Base-by-base conservation (phyloP, 2,113 vertebrate species). In the Acanthisitta chloris region DNA sequence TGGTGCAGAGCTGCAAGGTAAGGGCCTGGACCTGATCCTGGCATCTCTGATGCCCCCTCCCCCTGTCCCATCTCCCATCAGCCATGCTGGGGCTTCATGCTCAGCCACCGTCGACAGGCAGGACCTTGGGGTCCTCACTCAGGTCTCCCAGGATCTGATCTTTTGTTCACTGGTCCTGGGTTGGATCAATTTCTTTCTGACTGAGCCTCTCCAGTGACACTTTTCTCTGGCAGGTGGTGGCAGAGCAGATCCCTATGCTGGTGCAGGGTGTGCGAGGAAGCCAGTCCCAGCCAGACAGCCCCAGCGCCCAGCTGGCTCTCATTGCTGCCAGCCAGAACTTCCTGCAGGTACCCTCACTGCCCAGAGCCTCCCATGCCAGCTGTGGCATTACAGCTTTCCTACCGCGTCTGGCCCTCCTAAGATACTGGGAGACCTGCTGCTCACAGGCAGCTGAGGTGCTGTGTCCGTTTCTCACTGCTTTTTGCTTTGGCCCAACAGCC, bases 1-100 rank as follows among this genome's bases (percentile, higher is more conserved):
- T 99, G 6, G 99, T 99, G 34, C 99, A 99, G 97, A 99, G 99
- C 98, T 99, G 99, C 97, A 99, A 99, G 99, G 99, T 99, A 88
- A 96, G 86, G 18, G 8, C 20, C 49, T 8, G 1, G 28, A 21
- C 38, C 62, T 91, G 14, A 40, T 38, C 18, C 36, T 19, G 9
- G 12, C 4, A 1, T 80, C 45, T 65, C 29, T 7, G 31, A 25
- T 3, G 8, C 40, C 5, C 1, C 17, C 14, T 69, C 4, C 88
- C 21, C 36, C 31, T 0, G 0, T 76, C 43, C 43, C 6, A 26
- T 62, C 29, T 77, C 43, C 25, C 8, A 0, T 67, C 24, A 38
- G 20, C 34, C 1, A 0, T 4, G 6, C 31, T 5, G 21, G 19
- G 28, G 6, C 13, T 67, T 55, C 2, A 0, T 59, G 17, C 19